These are phyloP conservation scores for Drosophila burlai DNA, from an alignment of 1,140 invertebrate genomes.

Conservation along the genomic window DNA sequence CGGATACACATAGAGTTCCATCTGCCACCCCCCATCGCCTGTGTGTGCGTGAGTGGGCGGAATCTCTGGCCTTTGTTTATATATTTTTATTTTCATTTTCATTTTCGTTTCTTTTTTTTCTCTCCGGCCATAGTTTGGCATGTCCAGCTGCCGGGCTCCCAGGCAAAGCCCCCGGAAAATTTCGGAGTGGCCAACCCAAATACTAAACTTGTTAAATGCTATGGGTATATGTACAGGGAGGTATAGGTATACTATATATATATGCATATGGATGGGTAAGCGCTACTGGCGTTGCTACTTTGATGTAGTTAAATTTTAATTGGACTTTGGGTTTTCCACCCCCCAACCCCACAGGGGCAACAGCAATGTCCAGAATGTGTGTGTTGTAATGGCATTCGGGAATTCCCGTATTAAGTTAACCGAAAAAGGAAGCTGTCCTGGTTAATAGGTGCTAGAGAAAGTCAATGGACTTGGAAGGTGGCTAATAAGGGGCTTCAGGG, in stretches of 20 bases:
- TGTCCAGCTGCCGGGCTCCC: slow-evolving; percentile 78
- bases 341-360: slow-evolving; percentile 18
- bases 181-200: slow-evolving; percentile 56
- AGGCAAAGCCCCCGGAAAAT: slow-evolving; percentile 26
- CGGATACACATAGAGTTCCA: slow-evolving; percentile 54
- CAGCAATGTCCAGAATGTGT: slow-evolving; percentile 39
- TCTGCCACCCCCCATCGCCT: slow-evolving; percentile 25
- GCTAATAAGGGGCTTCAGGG: neutral
- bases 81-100: slow-evolving; percentile 24
- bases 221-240: slow-evolving; percentile 25
- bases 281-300: slow-evolving; percentile 75
- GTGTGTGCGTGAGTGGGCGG: slow-evolving; percentile 21
- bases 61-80: slow-evolving; percentile 25
- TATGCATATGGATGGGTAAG: slow-evolving; percentile 39
- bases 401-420: slow-evolving; percentile 40
- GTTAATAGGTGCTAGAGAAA: slow-evolving; percentile 1
- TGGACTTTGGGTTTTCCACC: slow-evolving; percentile 76
- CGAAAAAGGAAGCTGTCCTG: slow-evolving; percentile 4
- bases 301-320: slow-evolving; percentile 85
- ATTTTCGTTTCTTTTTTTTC: slow-evolving; percentile 3
- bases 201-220: slow-evolving; percentile 80
- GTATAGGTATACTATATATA: slow-evolving; percentile 9
- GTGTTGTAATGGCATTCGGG: slow-evolving; percentile 49
- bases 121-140: slow-evolving; percentile 60
- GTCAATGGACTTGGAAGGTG: neutral